Percentiles rank a stretch among this genome's conserved stretches.
phyloP scores from a whole-genome alignment of 2,888 invertebrate species.

The Hirtodrosophila cameraria region DNA sequence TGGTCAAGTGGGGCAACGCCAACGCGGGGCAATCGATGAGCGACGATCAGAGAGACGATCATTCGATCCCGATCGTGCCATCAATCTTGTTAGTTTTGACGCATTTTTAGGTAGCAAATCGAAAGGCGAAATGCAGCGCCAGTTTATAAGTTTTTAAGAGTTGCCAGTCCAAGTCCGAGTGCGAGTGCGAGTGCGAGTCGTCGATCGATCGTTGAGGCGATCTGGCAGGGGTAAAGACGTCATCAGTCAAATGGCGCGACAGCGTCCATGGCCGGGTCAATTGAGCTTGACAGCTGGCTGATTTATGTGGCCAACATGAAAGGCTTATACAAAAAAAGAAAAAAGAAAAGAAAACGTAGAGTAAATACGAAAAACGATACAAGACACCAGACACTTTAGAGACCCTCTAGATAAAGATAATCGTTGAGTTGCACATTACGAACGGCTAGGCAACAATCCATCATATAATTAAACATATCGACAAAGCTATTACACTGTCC shows the following conservation, averaged over 20 bases:
- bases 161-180: background rate
- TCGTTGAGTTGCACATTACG: conserved; percentile 26
- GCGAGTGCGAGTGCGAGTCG: conserved; percentile 5
- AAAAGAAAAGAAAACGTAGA: too few species aligned
- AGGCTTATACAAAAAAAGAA: too few species aligned
- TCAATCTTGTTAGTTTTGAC: conserved; percentile 72
- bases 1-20: conserved; percentile 42
- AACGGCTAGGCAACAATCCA: conserved; percentile 39
- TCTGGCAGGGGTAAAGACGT: conserved; percentile 57
- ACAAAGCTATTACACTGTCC: conserved; percentile 64
- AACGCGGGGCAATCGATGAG: conserved; percentile 26
- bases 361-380: conserved; percentile 21
- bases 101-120: conserved; percentile 47
- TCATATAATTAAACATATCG: conserved; percentile 67
- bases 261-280: conserved; percentile 60
- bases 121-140: conserved; percentile 44
- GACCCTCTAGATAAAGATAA: conserved; percentile 33
- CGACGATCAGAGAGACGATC: conserved; percentile 39
- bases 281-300: conserved; percentile 64
- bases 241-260: conserved; percentile 71
- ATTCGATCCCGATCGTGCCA: conserved; percentile 43
- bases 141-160: too few species aligned
- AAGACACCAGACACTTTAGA: conserved; percentile 20
- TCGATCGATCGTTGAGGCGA: conserved; percentile 50
- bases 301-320: conserved; percentile 58